Evolutionary conservation across 2,113 vertebrate genomes (phyloP), one percentile per base, ranked within the genome.

Genomic region (Hystrix cristata): DNA sequence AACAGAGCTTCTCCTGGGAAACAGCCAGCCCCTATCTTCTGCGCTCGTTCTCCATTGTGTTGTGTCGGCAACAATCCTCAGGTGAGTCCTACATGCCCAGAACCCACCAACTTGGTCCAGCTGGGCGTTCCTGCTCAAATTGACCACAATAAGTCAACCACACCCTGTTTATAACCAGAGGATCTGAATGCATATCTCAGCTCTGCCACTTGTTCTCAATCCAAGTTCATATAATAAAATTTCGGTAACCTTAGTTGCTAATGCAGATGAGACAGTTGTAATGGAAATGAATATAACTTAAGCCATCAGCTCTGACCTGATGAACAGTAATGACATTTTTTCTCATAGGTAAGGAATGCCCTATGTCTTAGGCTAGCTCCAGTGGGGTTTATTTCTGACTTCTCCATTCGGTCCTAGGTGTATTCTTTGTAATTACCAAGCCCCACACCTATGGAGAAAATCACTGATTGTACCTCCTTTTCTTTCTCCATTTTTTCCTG

Each of bases 141-240:
- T 38, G 38, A 38, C 38, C 38, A 38, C 38, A 38, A 38, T 38
- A 38, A 38, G 38, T 38, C 38, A 38, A 38, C 38, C 38, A 38
- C 38, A 38, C 38, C 38, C 23, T 82, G 59, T 78, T 67, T 85
- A 43, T 94, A 82, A 94, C 43, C 48, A 55, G 10, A 12, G 14
- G 10, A 2, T 84, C 84, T 93, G 38, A 23, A 84, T 76, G 0
- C 38, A 64, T n/a, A 67, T 14, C 72, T 90, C 34, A 87, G 46
- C 74, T 80, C 34, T 85, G 90, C 53, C 55, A 80, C 34, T 89
- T 87, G n/a, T 38, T 57, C 16, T 80, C 90, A 88, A 62, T 85
- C 59, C 21, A 62, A 80, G 79, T 97, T 92, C 91, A 72, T 79
- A 46, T 82, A 93, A 65, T 81, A 72, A 57, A 25, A 83, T 93